These are phyloP conservation scores for Megaustenia siamemsis DNA, from an alignment of 2,888 invertebrate genomes.

Conservation along the genomic window DNA sequence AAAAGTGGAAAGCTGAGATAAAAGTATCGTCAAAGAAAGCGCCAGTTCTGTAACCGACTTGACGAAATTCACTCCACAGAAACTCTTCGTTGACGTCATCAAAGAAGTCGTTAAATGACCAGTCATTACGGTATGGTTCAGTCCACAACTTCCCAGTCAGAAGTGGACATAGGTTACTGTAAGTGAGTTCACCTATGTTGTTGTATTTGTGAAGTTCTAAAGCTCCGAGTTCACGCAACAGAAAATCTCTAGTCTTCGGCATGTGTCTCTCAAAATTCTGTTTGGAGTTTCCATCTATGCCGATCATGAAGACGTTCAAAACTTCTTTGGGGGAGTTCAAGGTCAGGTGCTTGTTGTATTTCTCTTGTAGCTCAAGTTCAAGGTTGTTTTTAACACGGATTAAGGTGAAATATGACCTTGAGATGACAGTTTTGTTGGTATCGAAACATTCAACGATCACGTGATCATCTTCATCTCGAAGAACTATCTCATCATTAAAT, in stretches of 20 bases:
- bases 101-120: not conserved
- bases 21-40: not conserved
- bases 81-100: not conserved
- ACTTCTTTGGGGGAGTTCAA: slow-evolving; percentile 4
- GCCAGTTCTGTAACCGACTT: slow-evolving; percentile 30
- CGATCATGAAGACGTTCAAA: slow-evolving; percentile 34
- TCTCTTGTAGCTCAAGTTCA: not conserved
- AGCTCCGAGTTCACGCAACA: not conserved
- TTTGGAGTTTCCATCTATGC: slow-evolving; percentile 46
- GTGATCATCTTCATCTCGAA: slow-evolving; percentile 14
- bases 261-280: slow-evolving; percentile 19
- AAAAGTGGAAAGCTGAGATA: slow-evolving; percentile 34
- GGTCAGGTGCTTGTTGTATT: not conserved
- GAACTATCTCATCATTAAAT: slow-evolving; percentile 12
- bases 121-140: not conserved
- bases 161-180: not conserved
- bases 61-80: slow-evolving; percentile 34
- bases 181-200: slow-evolving; percentile 11
- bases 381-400: not conserved
- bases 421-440: not conserved
- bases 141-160: not conserved
- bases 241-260: slow-evolving; percentile 37
- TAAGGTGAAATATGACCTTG: slow-evolving; percentile 29
- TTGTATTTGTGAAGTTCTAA: slow-evolving; percentile 33
- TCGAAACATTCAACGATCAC: slow-evolving; percentile 34